Evolutionary conservation across 1,140 invertebrate species (phyloP), one percentile per base, ranked within the genome.

Genomic region (Dendrolimus kikuchii): DNA sequence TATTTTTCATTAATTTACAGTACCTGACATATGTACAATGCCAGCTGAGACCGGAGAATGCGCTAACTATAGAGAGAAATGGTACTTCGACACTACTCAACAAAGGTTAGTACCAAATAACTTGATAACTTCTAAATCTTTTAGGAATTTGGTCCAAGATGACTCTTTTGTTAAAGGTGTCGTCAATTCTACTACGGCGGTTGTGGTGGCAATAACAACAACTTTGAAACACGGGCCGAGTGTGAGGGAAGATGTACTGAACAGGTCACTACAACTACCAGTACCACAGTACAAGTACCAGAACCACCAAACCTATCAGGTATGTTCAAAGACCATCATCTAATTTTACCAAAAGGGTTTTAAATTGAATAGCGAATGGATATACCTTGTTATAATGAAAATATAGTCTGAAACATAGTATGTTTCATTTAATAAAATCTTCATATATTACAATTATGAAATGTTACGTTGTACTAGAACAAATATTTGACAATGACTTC

Each of bases 181-280:
- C 90, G 88, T 42, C 87, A 90, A 60, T 98, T 98, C 83, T 89
- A 88, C 37, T 98, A 96, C 69, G 93, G 95, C 23, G 96, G 97
- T 7, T 97, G 95, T 71, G 91, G 92, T 37, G 96, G 96, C 9
- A 98, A 96, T 64, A 92, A 90, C 7, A 98, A 98, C 73, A 91
- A 94, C 59, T 97, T 97, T 76, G 89, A 87, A 42, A 90, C 90
- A 5, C 77, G 89, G 43, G 76, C 88, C 38, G 93, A 95, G 64
- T 96, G 95, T 66, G 90, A 93, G 46, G 62, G 51, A 44, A 57
- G 59, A 5, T 82, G 79, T 53, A 39, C 59, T 4, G 69, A 77
- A n/a, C 43, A 51, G 37, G 59, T 60, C 7, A 76, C 69, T 1
- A 71, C 71, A 5, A 51, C 59, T 0, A 50, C 41, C 9, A 46